A percentile compares a stretch with the other conserved stretches of the same genome.
phyloP scores from a whole-genome alignment of 2,113 vertebrate species.

The Alligator mississippiensis region DNA sequence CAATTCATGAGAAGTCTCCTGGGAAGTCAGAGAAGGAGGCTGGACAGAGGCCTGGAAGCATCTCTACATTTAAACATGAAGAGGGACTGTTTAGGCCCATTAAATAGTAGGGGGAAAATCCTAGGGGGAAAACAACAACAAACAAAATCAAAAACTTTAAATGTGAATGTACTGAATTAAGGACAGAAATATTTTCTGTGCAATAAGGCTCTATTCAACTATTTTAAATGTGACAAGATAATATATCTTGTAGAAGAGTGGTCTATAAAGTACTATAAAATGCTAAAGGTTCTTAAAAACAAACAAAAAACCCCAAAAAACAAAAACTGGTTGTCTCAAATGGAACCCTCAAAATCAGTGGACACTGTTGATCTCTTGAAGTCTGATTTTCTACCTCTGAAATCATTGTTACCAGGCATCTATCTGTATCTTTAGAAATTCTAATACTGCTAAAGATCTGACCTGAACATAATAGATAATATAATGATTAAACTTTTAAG shows the following conservation, averaged over 20 bases:
- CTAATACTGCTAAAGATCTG: neutral
- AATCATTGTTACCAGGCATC: no score
- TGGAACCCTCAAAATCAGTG: neutral
- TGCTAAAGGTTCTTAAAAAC: no score
- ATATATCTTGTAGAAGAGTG: no score
- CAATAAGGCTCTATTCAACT: no score
- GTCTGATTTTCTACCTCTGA: neutral
- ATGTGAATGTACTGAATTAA: no score
- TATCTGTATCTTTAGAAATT: neutral
- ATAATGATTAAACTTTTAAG: neutral
- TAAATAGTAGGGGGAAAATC: neutral
- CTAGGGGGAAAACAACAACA: neutral
- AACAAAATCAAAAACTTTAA: neutral
- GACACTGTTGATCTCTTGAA: neutral
- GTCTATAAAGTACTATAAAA: no score
- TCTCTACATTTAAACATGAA: neutral
- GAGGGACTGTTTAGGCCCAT: neutral
- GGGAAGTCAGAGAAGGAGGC: neutral
- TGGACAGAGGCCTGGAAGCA: neutral
- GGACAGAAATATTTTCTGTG: no score
- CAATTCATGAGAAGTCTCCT: no score
- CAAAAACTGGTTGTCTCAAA: neutral
- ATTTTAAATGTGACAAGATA: no score
- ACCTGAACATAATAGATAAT: neutral
- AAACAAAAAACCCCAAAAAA: neutral